Percentiles rank a stretch among this genome's conserved stretches.
phyloP scores from a whole-genome alignment of 2,113 vertebrate species.

The Chrysochloris asiatica region DNA sequence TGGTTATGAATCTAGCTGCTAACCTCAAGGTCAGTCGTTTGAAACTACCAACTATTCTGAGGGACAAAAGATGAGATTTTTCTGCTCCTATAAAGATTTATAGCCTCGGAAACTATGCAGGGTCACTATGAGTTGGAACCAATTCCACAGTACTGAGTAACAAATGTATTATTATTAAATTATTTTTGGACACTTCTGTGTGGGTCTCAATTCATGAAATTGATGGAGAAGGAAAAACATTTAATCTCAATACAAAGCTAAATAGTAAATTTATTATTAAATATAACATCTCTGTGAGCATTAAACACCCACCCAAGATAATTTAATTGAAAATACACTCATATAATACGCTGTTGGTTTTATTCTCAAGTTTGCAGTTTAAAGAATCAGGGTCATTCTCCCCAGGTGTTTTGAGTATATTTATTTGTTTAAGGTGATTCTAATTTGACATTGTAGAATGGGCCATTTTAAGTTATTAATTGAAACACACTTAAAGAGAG shows the following conservation, averaged over 20 bases:
- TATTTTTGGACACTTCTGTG: not conserved
- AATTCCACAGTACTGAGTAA: too few relatives aligned
- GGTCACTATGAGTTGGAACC: too few relatives aligned
- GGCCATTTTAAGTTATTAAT: conserved; percentile 5
- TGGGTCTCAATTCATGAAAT: not conserved
- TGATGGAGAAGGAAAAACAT: not conserved
- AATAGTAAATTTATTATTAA: not conserved
- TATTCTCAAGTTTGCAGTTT: not conserved
- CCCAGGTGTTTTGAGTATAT: not conserved
- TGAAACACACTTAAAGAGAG: not conserved
- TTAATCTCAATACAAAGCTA: not conserved
- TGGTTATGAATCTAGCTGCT: too few relatives aligned
- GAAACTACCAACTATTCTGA: too few relatives aligned
- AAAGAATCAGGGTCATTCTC: not conserved
- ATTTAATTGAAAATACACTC: conserved; percentile 11
- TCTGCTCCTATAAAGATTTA: too few relatives aligned
- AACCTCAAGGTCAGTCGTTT: too few relatives aligned
- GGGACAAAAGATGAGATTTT: too few relatives aligned
- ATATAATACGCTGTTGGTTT: not conserved
- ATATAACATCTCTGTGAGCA: not conserved
- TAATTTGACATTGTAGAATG: not conserved
- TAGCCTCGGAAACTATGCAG: too few relatives aligned
- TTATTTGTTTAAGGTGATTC: conserved; percentile 38
- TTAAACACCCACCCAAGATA: not conserved
- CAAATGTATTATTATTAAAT: not conserved